A percentile compares a stretch with the other conserved stretches of the same genome.
Evolutionary conservation across 2,797 vertebrate genomes (phyloP).

Genomic region (Chelon auratus): DNA sequence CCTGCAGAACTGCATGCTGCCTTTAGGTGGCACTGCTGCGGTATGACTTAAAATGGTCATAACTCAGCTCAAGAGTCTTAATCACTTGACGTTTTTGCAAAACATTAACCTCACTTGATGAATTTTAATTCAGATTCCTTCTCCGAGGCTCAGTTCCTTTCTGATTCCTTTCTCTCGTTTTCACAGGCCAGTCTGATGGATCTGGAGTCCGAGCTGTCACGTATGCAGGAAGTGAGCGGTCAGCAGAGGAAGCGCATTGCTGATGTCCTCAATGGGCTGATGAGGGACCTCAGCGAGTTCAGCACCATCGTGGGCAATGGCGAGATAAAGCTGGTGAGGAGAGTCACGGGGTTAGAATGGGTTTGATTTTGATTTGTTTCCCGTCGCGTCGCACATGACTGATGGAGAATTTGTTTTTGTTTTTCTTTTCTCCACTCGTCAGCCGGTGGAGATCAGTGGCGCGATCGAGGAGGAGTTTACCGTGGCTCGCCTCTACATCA

Average conservation of each 20-base stretch:
- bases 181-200: conserved; percentile 90
- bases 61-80: not conserved
- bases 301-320: conserved; percentile 95
- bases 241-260: conserved; percentile 95
- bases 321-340: conserved; percentile 95
- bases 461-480: conserved; percentile 97
- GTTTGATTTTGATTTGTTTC: not conserved
- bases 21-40: not conserved
- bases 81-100: too few species aligned
- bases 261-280: conserved; percentile 95
- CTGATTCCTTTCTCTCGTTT: not conserved
- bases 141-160: not conserved
- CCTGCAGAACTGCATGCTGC: not conserved
- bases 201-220: conserved; percentile 92
- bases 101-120: not conserved
- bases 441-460: conserved; percentile 95
- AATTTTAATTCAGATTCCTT: not conserved
- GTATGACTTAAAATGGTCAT: not conserved
- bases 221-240: conserved; percentile 93
- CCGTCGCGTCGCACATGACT: not conserved
- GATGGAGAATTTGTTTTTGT: not conserved
- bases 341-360: not conserved
- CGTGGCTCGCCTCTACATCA: conserved; percentile 94
- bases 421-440: not conserved
- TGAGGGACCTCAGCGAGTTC: conserved; percentile 97